phyloP scores from a whole-genome alignment of 2,888 invertebrate genomes.

The Eurois occulta region DNA sequence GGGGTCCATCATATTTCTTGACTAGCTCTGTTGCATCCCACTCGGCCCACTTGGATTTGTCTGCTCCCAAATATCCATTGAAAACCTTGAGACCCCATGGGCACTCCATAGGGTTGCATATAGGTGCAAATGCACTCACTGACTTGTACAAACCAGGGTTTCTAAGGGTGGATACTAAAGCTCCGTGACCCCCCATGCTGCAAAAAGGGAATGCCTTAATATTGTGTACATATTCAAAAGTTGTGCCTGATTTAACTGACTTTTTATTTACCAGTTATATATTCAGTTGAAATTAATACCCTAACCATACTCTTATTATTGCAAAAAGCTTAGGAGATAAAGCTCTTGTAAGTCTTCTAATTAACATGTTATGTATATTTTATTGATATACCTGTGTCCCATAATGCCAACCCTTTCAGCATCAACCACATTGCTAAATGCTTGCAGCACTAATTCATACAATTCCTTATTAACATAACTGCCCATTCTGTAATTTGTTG shows the following conservation, averaged over 20 bases:
- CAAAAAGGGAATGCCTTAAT: conserved; percentile 67
- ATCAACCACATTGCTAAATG: conserved; percentile 91
- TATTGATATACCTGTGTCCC: conserved; percentile 93
- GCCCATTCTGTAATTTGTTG: conserved; percentile 98
- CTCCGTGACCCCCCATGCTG: conserved; percentile 99
- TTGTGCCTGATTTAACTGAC: not conserved
- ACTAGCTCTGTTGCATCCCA: conserved; percentile 97
- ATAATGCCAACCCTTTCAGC: conserved; percentile 93
- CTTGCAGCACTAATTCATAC: conserved; percentile 93
- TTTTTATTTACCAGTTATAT: not conserved
- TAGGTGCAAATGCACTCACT: conserved; percentile 98
- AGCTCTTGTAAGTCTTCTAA: not conserved
- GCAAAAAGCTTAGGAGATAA: not conserved
- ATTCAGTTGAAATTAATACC: not conserved
- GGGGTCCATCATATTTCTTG: conserved; percentile 95
- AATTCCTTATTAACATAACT: conserved; percentile 98
- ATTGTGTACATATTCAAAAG: not conserved
- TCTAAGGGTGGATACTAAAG: conserved; percentile 96
- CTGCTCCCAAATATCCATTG: conserved; percentile 94
- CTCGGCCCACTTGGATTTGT: conserved; percentile 93
- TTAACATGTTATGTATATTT: not conserved
- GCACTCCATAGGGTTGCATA: conserved; percentile 95
- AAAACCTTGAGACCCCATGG: conserved; percentile 97
- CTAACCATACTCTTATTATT: not conserved
- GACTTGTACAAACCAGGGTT: conserved; percentile 96